Percentiles rank a stretch among this genome's conserved stretches.
These are phyloP conservation scores for Ischnura elegans DNA, from an alignment of 2,888 invertebrate species.

Conservation along the genomic window DNA sequence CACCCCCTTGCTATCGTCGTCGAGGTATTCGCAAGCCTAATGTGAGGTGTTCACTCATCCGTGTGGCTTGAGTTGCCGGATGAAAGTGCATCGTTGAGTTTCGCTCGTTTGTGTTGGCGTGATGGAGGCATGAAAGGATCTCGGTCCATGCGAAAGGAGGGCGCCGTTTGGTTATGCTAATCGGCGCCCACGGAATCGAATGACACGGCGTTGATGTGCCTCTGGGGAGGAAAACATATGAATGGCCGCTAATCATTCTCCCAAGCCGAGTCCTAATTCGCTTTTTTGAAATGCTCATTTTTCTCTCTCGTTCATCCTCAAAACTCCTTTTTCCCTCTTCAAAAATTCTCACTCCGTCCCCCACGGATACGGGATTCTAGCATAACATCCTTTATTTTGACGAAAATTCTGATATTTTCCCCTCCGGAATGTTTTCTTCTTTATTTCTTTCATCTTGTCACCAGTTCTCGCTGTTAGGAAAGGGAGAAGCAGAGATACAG, in stretches of 20 bases:
- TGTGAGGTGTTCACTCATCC: not conserved
- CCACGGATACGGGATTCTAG: too few relatives aligned
- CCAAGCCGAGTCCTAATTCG: not conserved
- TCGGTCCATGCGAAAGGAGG: not conserved
- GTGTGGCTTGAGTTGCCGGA: not conserved
- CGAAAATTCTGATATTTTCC: not conserved
- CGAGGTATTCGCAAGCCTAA: not conserved
- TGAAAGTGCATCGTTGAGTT: not conserved
- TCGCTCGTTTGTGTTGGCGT: not conserved
- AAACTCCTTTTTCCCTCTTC: not conserved
- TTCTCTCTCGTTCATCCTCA: too few relatives aligned
- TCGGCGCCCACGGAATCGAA: constrained; percentile 11
- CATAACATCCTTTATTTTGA: not conserved
- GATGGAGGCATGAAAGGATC: not conserved
- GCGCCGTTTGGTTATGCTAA: not conserved
- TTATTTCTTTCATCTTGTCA: not conserved
- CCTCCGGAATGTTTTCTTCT: not conserved
- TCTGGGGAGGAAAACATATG: not conserved
- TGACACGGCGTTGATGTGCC: not conserved
- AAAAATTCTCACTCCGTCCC: not conserved
- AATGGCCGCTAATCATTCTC: constrained; percentile 34
- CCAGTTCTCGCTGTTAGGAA: not conserved
- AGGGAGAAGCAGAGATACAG: too few relatives aligned
- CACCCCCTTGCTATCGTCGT: not conserved
- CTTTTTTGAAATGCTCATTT: too few relatives aligned